Evolutionary conservation across 2,888 invertebrate genomes (phyloP), one percentile per base, ranked within the genome.

Genomic region (Carabus problematicus): DNA sequence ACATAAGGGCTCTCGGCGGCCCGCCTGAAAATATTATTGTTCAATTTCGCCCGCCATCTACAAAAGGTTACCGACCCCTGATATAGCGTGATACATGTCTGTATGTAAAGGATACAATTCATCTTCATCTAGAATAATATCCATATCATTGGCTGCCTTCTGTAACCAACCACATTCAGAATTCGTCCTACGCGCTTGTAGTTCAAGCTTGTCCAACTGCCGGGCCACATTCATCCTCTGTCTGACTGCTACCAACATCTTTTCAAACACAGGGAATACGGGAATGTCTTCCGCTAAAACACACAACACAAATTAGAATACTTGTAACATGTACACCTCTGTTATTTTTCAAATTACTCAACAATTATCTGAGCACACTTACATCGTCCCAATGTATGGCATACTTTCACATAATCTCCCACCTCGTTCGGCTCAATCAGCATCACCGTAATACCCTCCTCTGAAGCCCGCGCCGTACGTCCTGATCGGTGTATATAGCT

Each of bases 401-500:
- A 93, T 11, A 98, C 84, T 77, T 92, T 92, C 0, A 89, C 81
- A 75, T 95, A 98, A 70, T 87, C 86, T 70, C 86, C 87, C 0
- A 92, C 87, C 79, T 98, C 98, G 0, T 89, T 86, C 0, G 97
- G 94, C 76, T 96, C 96, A 82, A 98, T 91, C 75, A 99, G 85
- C 72, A 98, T 85, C 1, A 99, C 89, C 2, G 98, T 95, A 8
- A 98, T 88, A 0, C 99, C 99, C 76, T 94, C 90, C 71, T 90
- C 89, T 66, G 87, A 86, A 0, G 96, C 97, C 62, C 99, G 85
- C 0, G 98, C 99, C 0, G 99, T 99, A 66, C 99, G 86, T 0
- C 99, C 99, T 77, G 97, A 97, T 71, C 99, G 87, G 79, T 99
- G 99, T 0, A 99, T 91, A 80, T 99, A 99, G 79, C 93, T 91